Percentiles rank a stretch among this genome's conserved stretches.
These are phyloP conservation scores for Stenchaetothrips biformis DNA, from an alignment of 2,888 invertebrate species.

Conservation along the genomic window DNA sequence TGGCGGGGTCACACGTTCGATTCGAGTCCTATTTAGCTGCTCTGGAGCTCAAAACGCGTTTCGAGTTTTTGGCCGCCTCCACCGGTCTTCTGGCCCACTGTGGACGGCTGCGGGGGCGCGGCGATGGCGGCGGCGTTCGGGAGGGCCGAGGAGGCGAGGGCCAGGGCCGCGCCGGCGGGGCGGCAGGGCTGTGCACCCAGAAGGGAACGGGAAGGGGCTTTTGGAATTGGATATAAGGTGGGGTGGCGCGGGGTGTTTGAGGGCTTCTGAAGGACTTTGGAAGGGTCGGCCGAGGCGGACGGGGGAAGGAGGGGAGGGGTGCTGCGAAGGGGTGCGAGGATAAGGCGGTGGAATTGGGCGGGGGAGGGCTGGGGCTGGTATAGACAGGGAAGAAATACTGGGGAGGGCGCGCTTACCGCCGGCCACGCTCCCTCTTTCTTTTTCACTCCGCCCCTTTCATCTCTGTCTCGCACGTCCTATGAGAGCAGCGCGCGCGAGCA, in stretches of 20 bases:
- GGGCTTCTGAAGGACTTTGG: constrained; percentile 24
- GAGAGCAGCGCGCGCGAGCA: too few species aligned
- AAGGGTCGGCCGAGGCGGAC: constrained; percentile 27
- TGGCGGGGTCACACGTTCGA: too few species aligned
- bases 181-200: constrained; percentile 44
- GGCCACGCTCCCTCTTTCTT: constrained; percentile 37
- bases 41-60: too few species aligned
- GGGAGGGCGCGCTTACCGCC: constrained; percentile 33
- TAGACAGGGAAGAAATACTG: constrained; percentile 30
- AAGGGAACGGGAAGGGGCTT: constrained; percentile 35
- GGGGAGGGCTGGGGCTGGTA: constrained; percentile 23
- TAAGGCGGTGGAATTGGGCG: constrained; percentile 17
- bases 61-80: too few species aligned
- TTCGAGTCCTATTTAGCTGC: too few species aligned
- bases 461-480: not conserved
- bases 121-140: constrained; percentile 35
- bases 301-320: not conserved
- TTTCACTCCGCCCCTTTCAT: constrained; percentile 32
- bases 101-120: not conserved
- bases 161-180: constrained; percentile 38
- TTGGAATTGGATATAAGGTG: constrained; percentile 27
- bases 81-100: too few species aligned
- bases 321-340: constrained; percentile 13
- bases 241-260: constrained; percentile 26
- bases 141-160: constrained; percentile 34